A percentile compares a stretch with the other conserved stretches of the same genome.
phyloP scores from a whole-genome alignment of 2,113 vertebrate genomes.

The Cavia porcellus region DNA sequence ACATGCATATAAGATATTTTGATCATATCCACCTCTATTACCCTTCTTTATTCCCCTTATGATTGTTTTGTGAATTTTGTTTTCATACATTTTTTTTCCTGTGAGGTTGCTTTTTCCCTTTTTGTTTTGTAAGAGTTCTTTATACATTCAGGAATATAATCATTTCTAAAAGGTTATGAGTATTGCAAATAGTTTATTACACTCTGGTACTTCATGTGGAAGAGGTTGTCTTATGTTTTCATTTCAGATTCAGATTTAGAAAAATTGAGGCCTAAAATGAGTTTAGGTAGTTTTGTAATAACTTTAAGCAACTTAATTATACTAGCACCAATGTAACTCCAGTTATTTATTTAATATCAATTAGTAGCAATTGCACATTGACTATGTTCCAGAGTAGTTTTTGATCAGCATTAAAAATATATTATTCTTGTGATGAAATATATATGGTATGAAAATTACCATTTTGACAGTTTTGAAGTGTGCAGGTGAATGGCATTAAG shows the following conservation, averaged over 20 bases:
- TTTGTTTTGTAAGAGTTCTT: background rate
- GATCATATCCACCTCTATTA: background rate
- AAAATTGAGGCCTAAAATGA: background rate
- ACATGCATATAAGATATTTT: background rate
- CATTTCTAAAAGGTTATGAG: background rate
- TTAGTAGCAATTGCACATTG: background rate
- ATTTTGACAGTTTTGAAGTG: background rate
- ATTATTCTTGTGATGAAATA: background rate
- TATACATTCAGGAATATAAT: background rate
- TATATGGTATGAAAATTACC: background rate
- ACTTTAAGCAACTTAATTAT: background rate
- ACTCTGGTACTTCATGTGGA: background rate
- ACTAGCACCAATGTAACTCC: background rate
- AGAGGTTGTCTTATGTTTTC: background rate
- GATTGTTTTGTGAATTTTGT: background rate
- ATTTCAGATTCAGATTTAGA: background rate
- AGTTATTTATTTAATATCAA: background rate
- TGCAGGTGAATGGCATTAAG: background rate
- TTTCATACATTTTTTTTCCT: background rate
- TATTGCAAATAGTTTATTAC: background rate
- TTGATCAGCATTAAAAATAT: background rate
- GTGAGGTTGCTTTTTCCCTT: background rate
- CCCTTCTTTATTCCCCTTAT: background rate
- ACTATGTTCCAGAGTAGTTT: background rate
- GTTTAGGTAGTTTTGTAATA: background rate